Percentiles rank a stretch among this genome's conserved stretches.
Conservation (phyloP, 2,797 vertebrate genomes). For the Prunella strophiata region DNA sequence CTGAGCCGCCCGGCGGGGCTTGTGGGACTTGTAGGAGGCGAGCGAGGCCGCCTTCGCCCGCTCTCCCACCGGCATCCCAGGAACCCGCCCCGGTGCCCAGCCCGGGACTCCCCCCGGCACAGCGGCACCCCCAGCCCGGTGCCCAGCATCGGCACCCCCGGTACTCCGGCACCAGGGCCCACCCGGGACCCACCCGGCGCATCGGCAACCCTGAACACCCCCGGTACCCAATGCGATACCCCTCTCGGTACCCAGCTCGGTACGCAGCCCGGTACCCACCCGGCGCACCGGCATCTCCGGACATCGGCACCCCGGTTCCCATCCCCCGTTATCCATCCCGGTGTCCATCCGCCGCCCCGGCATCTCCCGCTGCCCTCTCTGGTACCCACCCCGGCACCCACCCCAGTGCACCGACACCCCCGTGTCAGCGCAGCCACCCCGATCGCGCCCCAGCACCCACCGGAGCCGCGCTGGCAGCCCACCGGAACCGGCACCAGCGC, state of each 20-base stretch:
- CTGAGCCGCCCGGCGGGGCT: not conserved
- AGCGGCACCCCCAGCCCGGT: too few species aligned
- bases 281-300: not conserved
- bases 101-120: not conserved
- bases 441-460: not conserved
- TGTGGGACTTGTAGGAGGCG: slow-evolving; percentile 46
- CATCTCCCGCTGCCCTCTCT: not conserved
- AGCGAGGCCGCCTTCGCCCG: not conserved
- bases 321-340: not conserved
- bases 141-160: not conserved
- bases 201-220: not conserved
- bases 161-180: not conserved
- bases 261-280: not conserved
- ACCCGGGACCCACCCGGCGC: not conserved
- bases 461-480: not conserved
- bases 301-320: not conserved
- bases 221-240: not conserved
- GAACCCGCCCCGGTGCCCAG: too few species aligned
- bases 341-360: not conserved
- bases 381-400: too few species aligned
- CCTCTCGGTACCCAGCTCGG: not conserved
- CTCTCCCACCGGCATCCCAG: too few species aligned
- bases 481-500: not conserved
- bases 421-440: too few species aligned
- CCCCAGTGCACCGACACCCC: not conserved